Conservation (phyloP, 1,140 invertebrate genomes). For the Nebria ingens region DNA sequence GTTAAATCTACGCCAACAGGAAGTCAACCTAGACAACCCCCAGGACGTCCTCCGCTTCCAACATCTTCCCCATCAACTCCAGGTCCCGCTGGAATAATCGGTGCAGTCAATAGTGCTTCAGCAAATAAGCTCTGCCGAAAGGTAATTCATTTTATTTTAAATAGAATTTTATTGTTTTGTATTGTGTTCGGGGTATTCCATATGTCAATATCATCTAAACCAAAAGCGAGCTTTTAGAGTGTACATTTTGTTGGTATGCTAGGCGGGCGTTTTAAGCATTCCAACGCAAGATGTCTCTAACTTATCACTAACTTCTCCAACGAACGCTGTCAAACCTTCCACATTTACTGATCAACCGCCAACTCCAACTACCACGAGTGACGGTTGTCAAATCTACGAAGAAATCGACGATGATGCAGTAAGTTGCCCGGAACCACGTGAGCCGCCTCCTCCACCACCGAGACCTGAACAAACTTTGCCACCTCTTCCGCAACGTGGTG, state of each 20-base stretch:
- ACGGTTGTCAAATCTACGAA: slow-evolving; percentile 40
- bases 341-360: too few relatives aligned
- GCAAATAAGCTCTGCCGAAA: too few relatives aligned
- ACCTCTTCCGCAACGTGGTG: slow-evolving; percentile 44
- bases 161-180: too few relatives aligned
- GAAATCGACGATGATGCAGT: slow-evolving; percentile 40
- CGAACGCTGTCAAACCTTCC: too few relatives aligned
- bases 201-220: too few relatives aligned
- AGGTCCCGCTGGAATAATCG: not conserved
- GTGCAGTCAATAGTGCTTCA: slow-evolving; percentile 18
- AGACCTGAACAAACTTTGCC: slow-evolving; percentile 43
- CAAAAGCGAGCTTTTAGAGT: too few relatives aligned
- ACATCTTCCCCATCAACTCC: slow-evolving; percentile 15
- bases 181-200: too few relatives aligned
- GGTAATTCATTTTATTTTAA: too few relatives aligned
- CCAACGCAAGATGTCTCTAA: not conserved
- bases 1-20: slow-evolving; percentile 28
- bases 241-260: too few relatives aligned
- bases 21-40: slow-evolving; percentile 39
- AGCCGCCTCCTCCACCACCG: slow-evolving; percentile 56
- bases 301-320: too few relatives aligned
- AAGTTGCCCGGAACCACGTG: slow-evolving; percentile 35
- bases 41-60: slow-evolving; percentile 46
- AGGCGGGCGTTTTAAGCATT: slow-evolving; percentile 32
- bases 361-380: slow-evolving; percentile 16